A percentile compares a stretch with the other conserved stretches of the same genome.
These are phyloP conservation scores for Euplagia quadripunctaria DNA, from an alignment of 2,888 invertebrate genomes.

Conservation along the genomic window DNA sequence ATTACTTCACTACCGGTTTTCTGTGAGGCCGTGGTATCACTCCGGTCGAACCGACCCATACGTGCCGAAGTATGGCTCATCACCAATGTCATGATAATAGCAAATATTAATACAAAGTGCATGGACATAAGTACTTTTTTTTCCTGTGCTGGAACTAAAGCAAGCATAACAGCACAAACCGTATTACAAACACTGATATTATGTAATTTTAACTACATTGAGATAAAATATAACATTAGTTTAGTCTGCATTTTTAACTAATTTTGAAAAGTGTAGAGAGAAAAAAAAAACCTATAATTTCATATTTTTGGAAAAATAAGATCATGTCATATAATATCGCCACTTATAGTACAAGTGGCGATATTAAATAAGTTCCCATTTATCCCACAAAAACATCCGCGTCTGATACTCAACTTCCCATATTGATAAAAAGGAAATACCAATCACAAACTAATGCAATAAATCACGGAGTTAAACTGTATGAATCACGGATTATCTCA, in stretches of 20 bases:
- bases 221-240: background rate
- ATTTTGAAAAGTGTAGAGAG: background rate
- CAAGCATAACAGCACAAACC: too few species aligned
- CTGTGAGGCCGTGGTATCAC: too few species aligned
- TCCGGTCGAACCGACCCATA: too few species aligned
- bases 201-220: background rate
- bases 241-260: background rate
- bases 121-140: too few species aligned
- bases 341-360: too few species aligned
- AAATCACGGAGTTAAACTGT: conserved; percentile 66
- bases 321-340: too few species aligned
- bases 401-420: conserved; percentile 8
- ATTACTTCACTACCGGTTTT: too few species aligned
- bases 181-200: background rate
- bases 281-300: background rate
- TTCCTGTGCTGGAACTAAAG: too few species aligned
- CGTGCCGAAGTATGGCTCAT: too few species aligned
- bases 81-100: too few species aligned
- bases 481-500: conserved; percentile 78
- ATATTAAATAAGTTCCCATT: background rate
- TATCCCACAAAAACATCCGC: background rate
- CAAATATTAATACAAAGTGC: too few species aligned
- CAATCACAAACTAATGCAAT: conserved; percentile 65
- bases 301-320: background rate
- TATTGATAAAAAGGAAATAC: conserved; percentile 58